Base-by-base conservation (phyloP, 2,888 invertebrate genomes). In the Prosapia bicincta region DNA sequence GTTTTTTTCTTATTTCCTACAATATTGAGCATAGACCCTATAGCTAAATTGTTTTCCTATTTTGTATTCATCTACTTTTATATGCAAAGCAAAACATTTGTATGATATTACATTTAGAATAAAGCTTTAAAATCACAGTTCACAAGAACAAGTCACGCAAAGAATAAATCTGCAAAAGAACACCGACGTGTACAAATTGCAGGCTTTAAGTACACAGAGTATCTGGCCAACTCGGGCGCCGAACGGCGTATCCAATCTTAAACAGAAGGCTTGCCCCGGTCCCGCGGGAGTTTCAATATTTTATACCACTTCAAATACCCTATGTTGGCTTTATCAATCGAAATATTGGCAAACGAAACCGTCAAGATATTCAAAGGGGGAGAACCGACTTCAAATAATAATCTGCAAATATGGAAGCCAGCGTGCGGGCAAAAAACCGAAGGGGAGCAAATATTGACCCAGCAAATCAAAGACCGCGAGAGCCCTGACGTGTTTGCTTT, bases 261-360 rank as follows among this genome's bases (percentile, higher is more conserved):
- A 54, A 10, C 54, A 54, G 54, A 20, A 15, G n/a, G n/a, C 20
- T 20, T 20, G 20, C 54, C 54, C 3, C 3, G 2, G 5, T n/a
- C n/a, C 69, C 69, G 28, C 25, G 30, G 54, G 74, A 54, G 20
- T 25, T 43, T 74, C 69, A 74, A 74, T 74, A 74, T 74, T 74
- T 74, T 69, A 74, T 69, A 30, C 74, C 72, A 69, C 74, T 74
- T 74, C 54, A 54, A 54, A 54, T 54, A 54, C 54, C 70, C 74
- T 2, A 28, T 74, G 75, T 77, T 77, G 77, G 77, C 68, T 77
- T 77, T 77, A 77, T 77, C 77, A 77, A 77, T 77, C 73, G 72
- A 77, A 77, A 74, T 74, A 74, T 74, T 30, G 74, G 74, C 74
- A 74, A 74, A 54, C 54, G 54, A 54, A 54, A 54, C 54, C 54